phyloP scores from a whole-genome alignment of 2,888 invertebrate genomes.

The Smittia sp. region DNA sequence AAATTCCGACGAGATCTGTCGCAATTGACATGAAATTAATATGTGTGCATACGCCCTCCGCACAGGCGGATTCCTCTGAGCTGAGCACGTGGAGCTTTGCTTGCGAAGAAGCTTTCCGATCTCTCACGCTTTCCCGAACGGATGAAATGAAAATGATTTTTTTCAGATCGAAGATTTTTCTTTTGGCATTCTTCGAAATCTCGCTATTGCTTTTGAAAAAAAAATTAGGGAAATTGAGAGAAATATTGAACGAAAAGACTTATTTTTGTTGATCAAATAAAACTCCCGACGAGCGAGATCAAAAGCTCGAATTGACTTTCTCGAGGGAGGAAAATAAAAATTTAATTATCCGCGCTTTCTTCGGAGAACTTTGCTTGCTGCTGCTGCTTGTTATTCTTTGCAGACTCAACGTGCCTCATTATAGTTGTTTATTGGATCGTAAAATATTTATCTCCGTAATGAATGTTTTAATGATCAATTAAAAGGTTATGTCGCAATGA shows the following conservation, averaged over 20 bases:
- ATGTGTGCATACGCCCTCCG: not conserved
- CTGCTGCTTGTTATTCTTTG: not conserved
- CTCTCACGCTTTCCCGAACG: not conserved
- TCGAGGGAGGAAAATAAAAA: not conserved
- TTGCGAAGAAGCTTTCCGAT: not conserved
- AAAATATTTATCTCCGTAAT: conserved; percentile 28
- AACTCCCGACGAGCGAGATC: no score
- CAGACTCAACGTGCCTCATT: conserved; percentile 27
- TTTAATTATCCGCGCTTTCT: not conserved
- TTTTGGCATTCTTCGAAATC: not conserved
- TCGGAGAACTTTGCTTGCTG: not conserved
- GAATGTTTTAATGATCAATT: conserved; percentile 32
- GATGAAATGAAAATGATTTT: not conserved
- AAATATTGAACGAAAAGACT: not conserved
- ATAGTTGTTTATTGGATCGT: conserved; percentile 32
- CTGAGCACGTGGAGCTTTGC: not conserved
- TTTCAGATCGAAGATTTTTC: not conserved
- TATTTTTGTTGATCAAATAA: conserved; percentile 2
- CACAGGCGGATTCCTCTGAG: not conserved
- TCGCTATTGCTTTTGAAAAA: not conserved
- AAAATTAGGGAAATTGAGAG: not conserved
- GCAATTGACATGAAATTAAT: not conserved
- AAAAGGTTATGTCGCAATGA: not conserved
- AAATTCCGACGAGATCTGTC: not conserved
- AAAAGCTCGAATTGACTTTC: not conserved